Evolutionary conservation across 2,888 invertebrate species (phyloP), one percentile per base, ranked within the genome.

Genomic region (Sphaerophoria rueppellii): DNA sequence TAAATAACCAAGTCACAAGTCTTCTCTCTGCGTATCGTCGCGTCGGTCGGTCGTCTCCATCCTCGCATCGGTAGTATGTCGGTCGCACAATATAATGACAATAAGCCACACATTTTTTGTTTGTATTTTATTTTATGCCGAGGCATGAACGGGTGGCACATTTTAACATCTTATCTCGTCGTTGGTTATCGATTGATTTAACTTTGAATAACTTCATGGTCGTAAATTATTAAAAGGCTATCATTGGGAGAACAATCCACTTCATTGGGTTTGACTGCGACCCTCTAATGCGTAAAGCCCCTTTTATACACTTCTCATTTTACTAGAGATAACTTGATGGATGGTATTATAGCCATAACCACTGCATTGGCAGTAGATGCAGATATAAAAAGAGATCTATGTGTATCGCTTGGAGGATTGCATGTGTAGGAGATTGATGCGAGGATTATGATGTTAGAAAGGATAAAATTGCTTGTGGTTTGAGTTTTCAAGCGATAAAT

Each of bases 161-260:
- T 54, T 54, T 67, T 65, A 65, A 48, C 52, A 24, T 65, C 46
- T 46, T 61, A 77, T 67, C 77, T 67, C 40, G 16, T 35, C n/a
- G 3, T 35, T 16, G 40, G 37, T 50, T 50, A 65, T 72, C 69
- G 69, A 82, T 82, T 55, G 72, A 77, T 72, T 77, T 72, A 76
- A 76, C 65, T 71, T 76, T 71, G 48, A 81, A 76, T 63, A 70
- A 77, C 57, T 78, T 67, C 16, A 50, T 2, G 55, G 69, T 57
- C 69, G 40, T 73, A 82, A 73, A 77, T 82, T 69, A 77, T 77
- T 73, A 69, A 48, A 67, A 63, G 55, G 69, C 60, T 70, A 63
- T 55, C 52, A 16, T 24, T 24, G 24, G 24, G 37, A 54, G 12
- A n/a, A 43, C 11, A 9, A 43, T 43, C 43, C 43, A 43, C 43